These are phyloP conservation scores for Cacajao melanocephalus DNA, from an alignment of 2,797 vertebrate species.

Conservation along the genomic window DNA sequence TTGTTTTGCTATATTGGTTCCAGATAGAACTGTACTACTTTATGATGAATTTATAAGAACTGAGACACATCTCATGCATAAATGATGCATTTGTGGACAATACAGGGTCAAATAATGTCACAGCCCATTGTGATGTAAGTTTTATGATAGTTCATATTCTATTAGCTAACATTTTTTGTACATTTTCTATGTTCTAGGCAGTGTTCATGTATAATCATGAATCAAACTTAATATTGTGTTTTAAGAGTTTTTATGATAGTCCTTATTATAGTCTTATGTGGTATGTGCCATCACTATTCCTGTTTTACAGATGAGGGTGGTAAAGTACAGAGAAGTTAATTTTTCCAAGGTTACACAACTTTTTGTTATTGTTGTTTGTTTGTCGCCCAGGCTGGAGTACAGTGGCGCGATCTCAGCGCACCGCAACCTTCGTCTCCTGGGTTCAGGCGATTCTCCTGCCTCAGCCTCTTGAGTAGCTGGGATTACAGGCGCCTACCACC, in stretches of 20 bases:
- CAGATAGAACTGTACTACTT: not conserved
- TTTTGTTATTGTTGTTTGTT: not conserved
- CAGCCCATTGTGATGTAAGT: not conserved
- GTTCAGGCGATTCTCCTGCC: not conserved
- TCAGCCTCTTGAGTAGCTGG: not conserved
- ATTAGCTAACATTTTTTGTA: conserved; percentile 7
- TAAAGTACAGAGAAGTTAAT: conserved; percentile 27
- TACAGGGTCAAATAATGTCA: not conserved
- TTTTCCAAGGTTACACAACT: not conserved
- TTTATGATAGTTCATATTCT: conserved; percentile 45
- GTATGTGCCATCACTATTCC: not conserved
- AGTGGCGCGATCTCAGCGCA: no score
- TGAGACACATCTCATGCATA: not conserved
- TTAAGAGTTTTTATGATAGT: not conserved
- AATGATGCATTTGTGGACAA: not conserved
- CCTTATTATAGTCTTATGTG: not conserved
- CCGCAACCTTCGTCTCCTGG: no score
- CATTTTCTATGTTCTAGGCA: not conserved
- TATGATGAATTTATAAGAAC: not conserved
- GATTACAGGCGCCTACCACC: not conserved
- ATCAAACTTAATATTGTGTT: conserved; percentile 29
- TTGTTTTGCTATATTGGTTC: not conserved
- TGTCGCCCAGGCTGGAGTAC: not conserved
- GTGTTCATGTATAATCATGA: not conserved
- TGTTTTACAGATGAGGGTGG: conserved; percentile 9